phyloP scores from a whole-genome alignment of 2,797 vertebrate genomes.

The Pseudocheirus occidentalis region DNA sequence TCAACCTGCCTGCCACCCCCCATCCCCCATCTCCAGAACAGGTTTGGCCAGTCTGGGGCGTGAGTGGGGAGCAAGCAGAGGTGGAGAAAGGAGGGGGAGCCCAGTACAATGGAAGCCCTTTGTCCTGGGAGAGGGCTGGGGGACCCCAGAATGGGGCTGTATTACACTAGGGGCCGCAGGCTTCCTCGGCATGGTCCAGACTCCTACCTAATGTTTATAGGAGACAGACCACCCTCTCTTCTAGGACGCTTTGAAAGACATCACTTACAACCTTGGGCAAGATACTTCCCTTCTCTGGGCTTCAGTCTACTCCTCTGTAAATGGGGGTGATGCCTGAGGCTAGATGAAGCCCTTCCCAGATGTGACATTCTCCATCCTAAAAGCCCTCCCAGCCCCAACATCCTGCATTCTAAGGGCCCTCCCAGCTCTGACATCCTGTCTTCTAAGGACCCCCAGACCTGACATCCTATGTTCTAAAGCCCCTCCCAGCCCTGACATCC shows the following conservation, averaged over 20 bases:
- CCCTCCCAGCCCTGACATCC: neutral
- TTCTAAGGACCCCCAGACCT: neutral
- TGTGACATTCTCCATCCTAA: too few relatives aligned
- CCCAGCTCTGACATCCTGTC: too few relatives aligned
- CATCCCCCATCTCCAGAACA: conserved; percentile 74
- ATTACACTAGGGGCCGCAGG: conserved; percentile 9
- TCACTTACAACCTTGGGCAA: neutral
- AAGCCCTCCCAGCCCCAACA: too few relatives aligned
- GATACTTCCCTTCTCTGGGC: neutral
- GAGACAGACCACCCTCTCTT: conserved; percentile 22
- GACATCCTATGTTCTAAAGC: neutral
- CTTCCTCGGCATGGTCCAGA: neutral
- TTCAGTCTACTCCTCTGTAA: neutral
- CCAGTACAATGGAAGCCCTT: conserved; percentile 76
- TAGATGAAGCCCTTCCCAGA: neutral
- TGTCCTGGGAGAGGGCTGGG: conserved; percentile 56
- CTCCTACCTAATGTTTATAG: neutral
- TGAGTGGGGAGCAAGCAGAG: conserved; percentile 69
- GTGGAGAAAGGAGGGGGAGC: neutral
- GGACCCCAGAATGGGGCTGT: conserved; percentile 68
- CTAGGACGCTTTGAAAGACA: neutral
- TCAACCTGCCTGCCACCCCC: conserved; percentile 79
- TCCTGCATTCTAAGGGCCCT: too few relatives aligned
- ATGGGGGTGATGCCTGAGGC: neutral
- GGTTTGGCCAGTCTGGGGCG: conserved; percentile 77